Base-by-base conservation (phyloP, 2,113 vertebrate species). In the Ailuropoda melanoleuca region DNA sequence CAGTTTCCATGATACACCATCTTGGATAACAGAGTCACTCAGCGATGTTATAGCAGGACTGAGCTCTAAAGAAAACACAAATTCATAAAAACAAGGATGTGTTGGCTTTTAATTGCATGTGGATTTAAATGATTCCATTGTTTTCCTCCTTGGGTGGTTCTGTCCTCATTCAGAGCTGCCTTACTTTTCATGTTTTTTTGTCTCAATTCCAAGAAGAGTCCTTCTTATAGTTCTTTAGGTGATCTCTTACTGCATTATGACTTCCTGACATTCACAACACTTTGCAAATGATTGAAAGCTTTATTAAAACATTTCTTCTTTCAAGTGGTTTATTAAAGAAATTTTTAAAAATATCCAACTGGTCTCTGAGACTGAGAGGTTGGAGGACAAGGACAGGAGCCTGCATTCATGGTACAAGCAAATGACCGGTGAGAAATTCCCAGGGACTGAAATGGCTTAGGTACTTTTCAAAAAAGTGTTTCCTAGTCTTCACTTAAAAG, bases 291-390 rank as follows among this genome's bases (percentile, higher is more conserved):
- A 64, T 15, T 39, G 24, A 55, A 64, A 62, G 26, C 58, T 75
- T 64, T 90, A 93, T 95, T 55, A 80, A 96, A 64, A 29, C 19
- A 68, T 75, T 90, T 85, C 78, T 85, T 88, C 26, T 75, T 89
- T 92, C 29, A 78, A 90, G 12, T 68, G 58, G 58, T 77, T 92
- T 72, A 84, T 68, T 80, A 87, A 85, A 77, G n/a, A 83, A 82
- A 50, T 29, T 12, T 93, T 0, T 19, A 88, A 89, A 95, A 78
- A 26, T 43, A n/a, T 37, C 56, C 37, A 88, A 62, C 43, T 43
- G 43, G 43, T 43, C 43, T 50, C 46, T 34, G 64, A 87, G 50
- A 21, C 17, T 14, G 5, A 78, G n/a, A 64, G 21, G 26, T 9
- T 17, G 3, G 8, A 19, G 8, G n/a, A 91, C 29, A 31, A 14